Evolutionary conservation across 1,140 invertebrate genomes (phyloP).

Genomic region (Anoplophora glabripennis): DNA sequence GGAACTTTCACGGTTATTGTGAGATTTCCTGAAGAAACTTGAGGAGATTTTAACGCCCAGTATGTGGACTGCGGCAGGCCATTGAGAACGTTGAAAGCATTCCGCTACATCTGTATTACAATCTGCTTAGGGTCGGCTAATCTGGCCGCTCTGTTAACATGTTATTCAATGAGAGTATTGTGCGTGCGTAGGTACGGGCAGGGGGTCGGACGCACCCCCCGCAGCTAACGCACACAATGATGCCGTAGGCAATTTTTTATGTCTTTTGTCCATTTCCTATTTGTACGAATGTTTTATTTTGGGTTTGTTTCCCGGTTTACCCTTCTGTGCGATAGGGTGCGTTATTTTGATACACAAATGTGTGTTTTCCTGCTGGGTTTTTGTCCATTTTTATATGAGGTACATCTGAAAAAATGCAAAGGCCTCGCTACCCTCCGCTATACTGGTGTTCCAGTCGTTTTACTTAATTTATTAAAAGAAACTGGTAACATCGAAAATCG

Average conservation of each 20-base stretch:
- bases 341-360: too few relatives aligned
- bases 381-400: too few relatives aligned
- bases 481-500: too few relatives aligned
- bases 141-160: slow-evolving; percentile 18
- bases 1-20: slow-evolving; percentile 3
- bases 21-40: slow-evolving; percentile 20
- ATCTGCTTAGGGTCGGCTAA: slow-evolving; percentile 23
- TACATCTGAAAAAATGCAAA: too few relatives aligned
- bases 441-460: too few relatives aligned
- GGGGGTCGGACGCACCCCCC: slow-evolving; percentile 25
- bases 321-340: background rate
- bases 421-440: too few relatives aligned
- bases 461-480: too few relatives aligned
- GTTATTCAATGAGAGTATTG: slow-evolving; percentile 23
- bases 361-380: too few relatives aligned
- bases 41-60: slow-evolving; percentile 18
- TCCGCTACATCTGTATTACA: slow-evolving; percentile 28
- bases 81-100: slow-evolving; percentile 21
- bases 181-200: slow-evolving; percentile 14
- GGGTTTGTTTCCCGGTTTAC: slow-evolving; percentile 15
- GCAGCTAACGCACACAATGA: slow-evolving; percentile 23
- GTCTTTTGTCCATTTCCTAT: slow-evolving; percentile 20
- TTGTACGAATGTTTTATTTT: slow-evolving; percentile 19
- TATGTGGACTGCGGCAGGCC: slow-evolving; percentile 16
- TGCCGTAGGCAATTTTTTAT: slow-evolving; percentile 23